A percentile compares a stretch with the other conserved stretches of the same genome.
Evolutionary conservation across 2,113 vertebrate genomes (phyloP).

Genomic region (Tonatia bakeri): DNA sequence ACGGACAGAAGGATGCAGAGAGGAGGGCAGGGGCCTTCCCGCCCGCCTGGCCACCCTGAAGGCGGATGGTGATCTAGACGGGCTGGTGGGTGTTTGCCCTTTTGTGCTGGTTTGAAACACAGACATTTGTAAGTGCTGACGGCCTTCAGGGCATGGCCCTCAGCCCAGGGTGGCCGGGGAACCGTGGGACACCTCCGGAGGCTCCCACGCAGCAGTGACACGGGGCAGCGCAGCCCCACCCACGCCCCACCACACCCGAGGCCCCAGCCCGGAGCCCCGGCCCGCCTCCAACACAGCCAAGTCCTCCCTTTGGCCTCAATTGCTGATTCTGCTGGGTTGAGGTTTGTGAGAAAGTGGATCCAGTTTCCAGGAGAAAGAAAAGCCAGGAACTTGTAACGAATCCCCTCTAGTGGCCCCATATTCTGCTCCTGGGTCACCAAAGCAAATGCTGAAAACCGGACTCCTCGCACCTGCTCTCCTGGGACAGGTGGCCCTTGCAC

Average conservation of each 20-base stretch:
- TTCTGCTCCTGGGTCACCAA: not conserved
- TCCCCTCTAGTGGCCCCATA: not conserved
- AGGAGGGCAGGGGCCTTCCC: fast-evolving
- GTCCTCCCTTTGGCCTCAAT: not conserved
- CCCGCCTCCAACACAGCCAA: not conserved
- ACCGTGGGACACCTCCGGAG: not conserved
- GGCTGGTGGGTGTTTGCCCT: not conserved
- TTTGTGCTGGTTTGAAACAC: not conserved
- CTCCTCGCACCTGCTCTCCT: not conserved
- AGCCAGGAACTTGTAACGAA: not conserved
- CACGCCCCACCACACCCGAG: not conserved
- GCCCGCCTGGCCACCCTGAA: fast-evolving
- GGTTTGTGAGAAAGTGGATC: not conserved
- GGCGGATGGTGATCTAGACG: not conserved
- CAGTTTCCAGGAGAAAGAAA: not conserved
- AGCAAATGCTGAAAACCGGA: not conserved
- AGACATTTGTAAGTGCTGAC: not conserved
- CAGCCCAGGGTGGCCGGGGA: not conserved
- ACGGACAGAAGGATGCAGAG: fast-evolving
- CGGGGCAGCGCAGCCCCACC: not conserved
- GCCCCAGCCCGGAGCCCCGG: not conserved
- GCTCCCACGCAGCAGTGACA: not conserved
- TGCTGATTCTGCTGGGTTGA: not conserved
- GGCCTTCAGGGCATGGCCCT: not conserved
- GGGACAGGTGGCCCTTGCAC: not conserved